Conservation (phyloP, 2,888 invertebrate species). For the Papilio gigon region DNA sequence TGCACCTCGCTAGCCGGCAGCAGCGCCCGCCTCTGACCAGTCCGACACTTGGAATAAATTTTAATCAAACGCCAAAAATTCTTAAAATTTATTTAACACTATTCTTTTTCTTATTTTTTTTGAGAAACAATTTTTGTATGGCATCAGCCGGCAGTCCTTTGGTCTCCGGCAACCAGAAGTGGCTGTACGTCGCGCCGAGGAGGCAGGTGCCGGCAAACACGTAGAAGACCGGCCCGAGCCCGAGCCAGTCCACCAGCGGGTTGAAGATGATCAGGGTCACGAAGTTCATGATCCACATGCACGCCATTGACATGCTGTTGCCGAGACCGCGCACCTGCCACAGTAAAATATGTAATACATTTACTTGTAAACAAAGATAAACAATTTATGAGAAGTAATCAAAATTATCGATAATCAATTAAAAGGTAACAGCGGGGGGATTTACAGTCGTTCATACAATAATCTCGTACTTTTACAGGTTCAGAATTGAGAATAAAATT, state of each 20-base stretch:
- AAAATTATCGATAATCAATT: background rate
- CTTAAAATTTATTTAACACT: conserved; percentile 25
- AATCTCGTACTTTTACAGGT: too few relatives aligned
- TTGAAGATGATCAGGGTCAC: conserved; percentile 67
- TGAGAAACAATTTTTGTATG: conserved; percentile 64
- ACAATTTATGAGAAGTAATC: background rate
- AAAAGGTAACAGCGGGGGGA: background rate
- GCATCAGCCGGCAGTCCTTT: conserved; percentile 70
- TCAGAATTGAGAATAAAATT: too few relatives aligned
- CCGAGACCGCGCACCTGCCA: conserved; percentile 70
- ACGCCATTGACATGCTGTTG: conserved; percentile 61
- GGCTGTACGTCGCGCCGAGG: conserved; percentile 62
- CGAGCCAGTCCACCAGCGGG: conserved; percentile 61
- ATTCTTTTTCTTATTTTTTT: conserved; percentile 48
- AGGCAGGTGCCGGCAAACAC: conserved; percentile 66
- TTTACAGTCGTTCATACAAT: background rate
- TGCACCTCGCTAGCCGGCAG: too few relatives aligned
- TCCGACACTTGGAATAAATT: too few relatives aligned
- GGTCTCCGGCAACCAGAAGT: conserved; percentile 72
- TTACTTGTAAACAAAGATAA: background rate
- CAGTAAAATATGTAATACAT: conserved; percentile 38
- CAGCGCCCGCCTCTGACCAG: too few relatives aligned
- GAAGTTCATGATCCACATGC: conserved; percentile 69
- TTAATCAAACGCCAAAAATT: background rate
- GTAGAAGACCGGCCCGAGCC: conserved; percentile 69